Base-by-base conservation (phyloP, 2,113 vertebrate genomes). In the Gallinago jamesoni region DNA sequence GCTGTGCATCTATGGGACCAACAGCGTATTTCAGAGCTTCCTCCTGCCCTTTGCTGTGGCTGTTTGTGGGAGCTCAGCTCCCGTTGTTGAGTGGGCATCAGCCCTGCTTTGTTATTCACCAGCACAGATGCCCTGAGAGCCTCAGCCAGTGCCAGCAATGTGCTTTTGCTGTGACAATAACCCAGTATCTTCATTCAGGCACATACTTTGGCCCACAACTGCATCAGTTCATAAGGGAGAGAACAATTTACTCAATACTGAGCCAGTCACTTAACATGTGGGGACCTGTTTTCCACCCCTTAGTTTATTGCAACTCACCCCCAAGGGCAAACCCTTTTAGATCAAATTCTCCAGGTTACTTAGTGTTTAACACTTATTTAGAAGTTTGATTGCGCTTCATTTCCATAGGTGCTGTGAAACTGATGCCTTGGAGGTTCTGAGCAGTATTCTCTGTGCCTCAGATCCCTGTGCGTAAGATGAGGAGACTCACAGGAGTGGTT, bases 221-320 rank as follows among this genome's bases (percentile, higher is more conserved):
- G 23, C 0, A 0, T 13, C 53, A 53, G 24, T 4, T 87, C 25
- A 4, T 12, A 7, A 52, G 39, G 6, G 33, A 67, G 56, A 39
- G 30, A 33, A 37, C 13, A 17, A 41, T 21, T 66, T 30, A 60
- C 18, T 52, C 64, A 78, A 22, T 33, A 22, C 33, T 57, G 31
- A 80, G 37, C 31, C 50, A 70, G 3, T 33, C 35, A 30, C 25
- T 75, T 70, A 39, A 21, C 64, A 53, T 14, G 8, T 47, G 33
- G 64, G 47, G 64, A 72, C 16, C 14, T 82, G 16, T 70, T 92
- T 89, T 84, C 47, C 30, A 33, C 25, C 33, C 23, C 35, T n/a
- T 63, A 20, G 37, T 41, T 90, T 90, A 64, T n/a, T 92, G 66
- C 50, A 83, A 31, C 57, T 73, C 67, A 88, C 41, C 55, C 28